Base-by-base conservation (phyloP, 2,113 vertebrate genomes). In the Aegithalos caudatus region DNA sequence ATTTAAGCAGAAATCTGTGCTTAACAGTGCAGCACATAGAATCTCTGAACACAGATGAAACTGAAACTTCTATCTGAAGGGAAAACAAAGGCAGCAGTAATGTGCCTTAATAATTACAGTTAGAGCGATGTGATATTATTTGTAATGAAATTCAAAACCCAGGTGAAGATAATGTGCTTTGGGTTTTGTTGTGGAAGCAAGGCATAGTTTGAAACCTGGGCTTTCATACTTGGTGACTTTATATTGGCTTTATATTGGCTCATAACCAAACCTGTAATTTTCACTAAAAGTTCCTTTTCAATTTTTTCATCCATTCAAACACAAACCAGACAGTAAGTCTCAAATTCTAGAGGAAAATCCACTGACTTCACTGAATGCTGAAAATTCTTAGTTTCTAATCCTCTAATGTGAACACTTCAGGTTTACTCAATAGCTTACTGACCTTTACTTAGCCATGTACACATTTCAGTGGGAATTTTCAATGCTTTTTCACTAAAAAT, bases 1-100 rank as follows among this genome's bases (percentile, higher is more conserved):
- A 97, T 97, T 98, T 97, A 97, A 96, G 93, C 80, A 97, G 95
- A 97, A 96, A 95, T 93, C 92, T 94, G 92, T 96, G 95, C 83
- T 97, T 98, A 96, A 95, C 97, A 89, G 89, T 91, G 96, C 96
- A 97, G 94, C 96, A 93, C 84, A 72, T 60, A 95, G 93, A 90
- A 83, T 54, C 89, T 96, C 96, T 95, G 92, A 95, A 93, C 93
- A 94, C 79, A 94, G 91, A 91, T 95, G 95, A 95, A 97, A 65
- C 64, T 54, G 35, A 29, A 82, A 88, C 65, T 95, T 91, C 64
- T 88, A 27, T 90, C 47, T 92, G 60, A 90, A 92, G 53, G 17
- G 48, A 91, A 90, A 93, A 81, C 29, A 94, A 86, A 95, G 48
- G 23, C 58, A 86, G 17, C 54, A 38, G 44, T 90, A 79, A 76